phyloP scores from a whole-genome alignment of 1,140 invertebrate species.

The Tetramorium simillimum region DNA sequence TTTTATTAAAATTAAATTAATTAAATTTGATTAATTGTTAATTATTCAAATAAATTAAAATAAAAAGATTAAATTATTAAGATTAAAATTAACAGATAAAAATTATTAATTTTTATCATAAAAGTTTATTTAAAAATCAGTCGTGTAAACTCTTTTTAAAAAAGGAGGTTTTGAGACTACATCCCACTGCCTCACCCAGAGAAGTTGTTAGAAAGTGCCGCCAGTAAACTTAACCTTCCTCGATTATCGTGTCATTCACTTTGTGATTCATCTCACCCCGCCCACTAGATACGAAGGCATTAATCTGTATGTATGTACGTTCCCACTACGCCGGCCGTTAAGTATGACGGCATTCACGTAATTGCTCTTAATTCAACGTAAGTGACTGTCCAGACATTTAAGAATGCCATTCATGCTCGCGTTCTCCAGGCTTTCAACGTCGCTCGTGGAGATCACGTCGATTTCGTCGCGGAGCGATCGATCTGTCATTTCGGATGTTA shows the following conservation, averaged over 20 bases:
- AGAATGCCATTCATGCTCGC: slow-evolving; percentile 70
- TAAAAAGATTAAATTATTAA: no score
- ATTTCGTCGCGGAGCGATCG: not conserved
- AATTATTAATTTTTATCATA: not conserved
- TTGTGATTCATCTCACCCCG: slow-evolving; percentile 75
- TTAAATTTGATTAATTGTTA: no score
- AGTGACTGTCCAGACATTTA: slow-evolving; percentile 71
- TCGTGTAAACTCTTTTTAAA: not conserved
- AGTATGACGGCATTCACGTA: slow-evolving; percentile 77
- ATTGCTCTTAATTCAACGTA: slow-evolving; percentile 80
- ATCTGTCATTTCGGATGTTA: not conserved
- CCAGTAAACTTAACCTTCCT: slow-evolving; percentile 72
- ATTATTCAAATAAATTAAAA: no score
- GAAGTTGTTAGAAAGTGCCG: not conserved
- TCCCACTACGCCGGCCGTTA: slow-evolving; percentile 66
- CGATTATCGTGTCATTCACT: slow-evolving; percentile 78
- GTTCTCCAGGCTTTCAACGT: slow-evolving; percentile 10
- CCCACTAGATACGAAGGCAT: slow-evolving; percentile 64
- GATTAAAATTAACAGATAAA: no score
- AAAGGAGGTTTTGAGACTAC: not conserved
- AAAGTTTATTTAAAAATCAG: not conserved
- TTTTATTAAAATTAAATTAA: no score
- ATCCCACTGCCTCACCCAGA: not conserved
- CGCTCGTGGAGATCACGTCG: not conserved
- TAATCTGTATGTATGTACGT: slow-evolving; percentile 61